Conservation (phyloP, 2,113 vertebrate genomes). For the Colaptes auratus region DNA sequence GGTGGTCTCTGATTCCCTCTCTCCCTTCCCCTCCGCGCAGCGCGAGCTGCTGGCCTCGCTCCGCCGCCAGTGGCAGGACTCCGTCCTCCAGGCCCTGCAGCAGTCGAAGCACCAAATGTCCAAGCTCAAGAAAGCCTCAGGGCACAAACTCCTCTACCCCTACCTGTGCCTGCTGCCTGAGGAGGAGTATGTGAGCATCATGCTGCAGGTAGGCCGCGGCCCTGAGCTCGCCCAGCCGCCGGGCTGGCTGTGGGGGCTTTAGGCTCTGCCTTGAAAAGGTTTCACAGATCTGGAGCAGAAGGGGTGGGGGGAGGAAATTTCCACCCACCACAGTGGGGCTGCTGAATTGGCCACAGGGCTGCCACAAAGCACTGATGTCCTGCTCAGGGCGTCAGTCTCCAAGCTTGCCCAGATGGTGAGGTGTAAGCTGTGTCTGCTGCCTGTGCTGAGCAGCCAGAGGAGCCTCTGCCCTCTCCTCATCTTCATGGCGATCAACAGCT, state of each 20-base stretch:
- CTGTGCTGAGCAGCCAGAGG: neutral
- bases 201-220: slow-evolving; percentile 82
- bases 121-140: neutral
- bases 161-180: slow-evolving; percentile 87
- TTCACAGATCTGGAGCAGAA: too few species aligned
- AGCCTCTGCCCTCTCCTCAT: neutral
- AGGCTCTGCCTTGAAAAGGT: too few species aligned
- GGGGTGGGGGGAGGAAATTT: too few species aligned
- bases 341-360: accelerated
- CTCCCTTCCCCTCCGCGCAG: slow-evolving; percentile 49
- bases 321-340: too few species aligned
- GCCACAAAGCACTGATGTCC: neutral
- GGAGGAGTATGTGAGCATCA: slow-evolving; percentile 84
- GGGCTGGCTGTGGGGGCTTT: too few species aligned
- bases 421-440: neutral
- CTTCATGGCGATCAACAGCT: neutral
- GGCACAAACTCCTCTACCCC: slow-evolving; percentile 79
- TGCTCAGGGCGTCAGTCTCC: accelerated
- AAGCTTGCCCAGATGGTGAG: neutral
- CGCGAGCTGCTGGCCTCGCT: slow-evolving; percentile 78
- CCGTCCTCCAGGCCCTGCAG: slow-evolving; percentile 76
- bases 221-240: neutral
- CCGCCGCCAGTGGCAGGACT: slow-evolving; percentile 75
- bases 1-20: too few species aligned
- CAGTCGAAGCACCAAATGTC: slow-evolving; percentile 76